A percentile compares a stretch with the other conserved stretches of the same genome.
phyloP scores from a whole-genome alignment of 2,888 invertebrate genomes.

The Pemphredon lugubris region DNA sequence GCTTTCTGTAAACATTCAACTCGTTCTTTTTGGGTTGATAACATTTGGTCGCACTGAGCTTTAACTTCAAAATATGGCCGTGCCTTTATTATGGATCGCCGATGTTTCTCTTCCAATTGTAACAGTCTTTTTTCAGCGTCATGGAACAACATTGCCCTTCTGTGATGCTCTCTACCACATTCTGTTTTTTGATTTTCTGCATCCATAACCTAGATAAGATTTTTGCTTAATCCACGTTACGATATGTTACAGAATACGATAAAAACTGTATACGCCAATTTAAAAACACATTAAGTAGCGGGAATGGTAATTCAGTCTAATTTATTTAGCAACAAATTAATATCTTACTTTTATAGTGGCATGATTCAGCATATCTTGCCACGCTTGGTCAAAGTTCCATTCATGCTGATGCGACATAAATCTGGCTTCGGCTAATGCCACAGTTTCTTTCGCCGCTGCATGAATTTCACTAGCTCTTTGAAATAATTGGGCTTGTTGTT shows the following conservation, averaged over 20 bases:
- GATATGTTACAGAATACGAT: not conserved
- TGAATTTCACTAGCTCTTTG: conserved; percentile 95
- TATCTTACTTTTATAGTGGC: conserved; percentile 91
- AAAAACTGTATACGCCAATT: not conserved
- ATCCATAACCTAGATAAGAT: conserved; percentile 89
- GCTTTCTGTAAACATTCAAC: conserved; percentile 91
- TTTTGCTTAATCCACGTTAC: not conserved
- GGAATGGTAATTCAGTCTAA: not conserved
- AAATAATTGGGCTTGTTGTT: conserved; percentile 94
- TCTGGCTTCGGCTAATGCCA: conserved; percentile 93
- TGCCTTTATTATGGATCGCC: conserved; percentile 92
- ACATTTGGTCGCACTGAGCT: conserved; percentile 91
- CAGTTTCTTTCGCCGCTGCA: conserved; percentile 96
- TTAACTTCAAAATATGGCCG: conserved; percentile 96
- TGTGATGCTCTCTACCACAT: conserved; percentile 93
- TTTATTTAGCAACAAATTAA: not conserved
- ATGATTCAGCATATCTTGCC: conserved; percentile 98
- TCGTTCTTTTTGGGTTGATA: conserved; percentile 92
- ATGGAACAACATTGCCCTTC: conserved; percentile 90
- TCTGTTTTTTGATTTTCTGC: conserved; percentile 95
- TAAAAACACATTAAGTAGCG: not conserved
- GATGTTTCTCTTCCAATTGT: conserved; percentile 90
- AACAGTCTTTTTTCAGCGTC: conserved; percentile 91
- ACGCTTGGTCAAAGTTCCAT: conserved; percentile 96
- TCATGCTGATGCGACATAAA: conserved; percentile 88